Percentiles rank a stretch among this genome's conserved stretches.
phyloP scores from a whole-genome alignment of 2,113 vertebrate species.

The Otus sunia region DNA sequence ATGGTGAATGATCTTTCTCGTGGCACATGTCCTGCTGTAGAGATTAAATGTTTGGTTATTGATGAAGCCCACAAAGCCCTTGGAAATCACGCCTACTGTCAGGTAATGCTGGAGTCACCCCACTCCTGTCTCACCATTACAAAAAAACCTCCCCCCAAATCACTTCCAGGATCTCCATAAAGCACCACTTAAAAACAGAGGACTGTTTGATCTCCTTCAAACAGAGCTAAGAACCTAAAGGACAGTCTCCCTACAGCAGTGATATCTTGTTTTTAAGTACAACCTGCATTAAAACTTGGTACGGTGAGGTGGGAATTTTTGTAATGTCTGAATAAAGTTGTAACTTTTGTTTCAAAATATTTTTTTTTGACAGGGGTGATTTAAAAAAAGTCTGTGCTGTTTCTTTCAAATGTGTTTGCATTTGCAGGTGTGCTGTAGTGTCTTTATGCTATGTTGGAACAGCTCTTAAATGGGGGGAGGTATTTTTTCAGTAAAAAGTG shows the following conservation, averaged over 20 bases:
- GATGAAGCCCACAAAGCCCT: slow-evolving; percentile 97
- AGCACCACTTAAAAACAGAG: no score
- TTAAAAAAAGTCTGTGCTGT: no score
- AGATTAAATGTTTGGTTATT: slow-evolving; percentile 91
- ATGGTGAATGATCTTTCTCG: slow-evolving; percentile 95
- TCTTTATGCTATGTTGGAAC: neutral
- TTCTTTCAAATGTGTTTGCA: neutral
- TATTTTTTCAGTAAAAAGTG: neutral
- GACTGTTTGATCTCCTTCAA: no score
- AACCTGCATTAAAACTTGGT: neutral
- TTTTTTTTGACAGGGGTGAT: neutral
- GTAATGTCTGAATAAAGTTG: neutral
- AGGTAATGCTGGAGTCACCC: slow-evolving; percentile 71
- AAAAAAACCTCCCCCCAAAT: neutral
- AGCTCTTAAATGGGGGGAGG: neutral
- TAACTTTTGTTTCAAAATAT: neutral
- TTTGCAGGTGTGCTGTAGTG: neutral
- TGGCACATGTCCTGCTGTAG: slow-evolving; percentile 83
- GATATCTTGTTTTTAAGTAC: neutral
- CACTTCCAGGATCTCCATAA: fast-evolving
- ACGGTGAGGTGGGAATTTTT: neutral
- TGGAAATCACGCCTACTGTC: slow-evolving; percentile 95
- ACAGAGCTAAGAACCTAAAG: no score
- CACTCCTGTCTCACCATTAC: fast-evolving
- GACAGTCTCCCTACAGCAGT: no score